phyloP scores from a whole-genome alignment of 2,888 invertebrate species.

The Nudaria mundana region DNA sequence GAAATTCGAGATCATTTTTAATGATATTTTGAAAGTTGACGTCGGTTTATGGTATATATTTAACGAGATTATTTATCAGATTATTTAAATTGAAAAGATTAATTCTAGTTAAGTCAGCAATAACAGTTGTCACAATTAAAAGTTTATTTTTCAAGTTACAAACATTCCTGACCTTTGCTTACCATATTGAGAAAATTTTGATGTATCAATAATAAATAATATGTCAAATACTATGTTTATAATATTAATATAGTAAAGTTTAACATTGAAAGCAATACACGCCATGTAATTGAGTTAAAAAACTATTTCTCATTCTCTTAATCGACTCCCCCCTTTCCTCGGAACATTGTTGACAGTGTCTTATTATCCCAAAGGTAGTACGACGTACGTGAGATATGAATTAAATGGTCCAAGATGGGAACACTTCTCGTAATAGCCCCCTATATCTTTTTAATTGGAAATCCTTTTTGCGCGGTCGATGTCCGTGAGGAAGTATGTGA shows the following conservation, averaged over 20 bases:
- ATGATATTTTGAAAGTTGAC: conserved; percentile 47
- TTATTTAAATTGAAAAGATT: conserved; percentile 30
- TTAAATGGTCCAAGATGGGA: conserved; percentile 61
- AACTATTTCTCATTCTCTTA: too few species aligned
- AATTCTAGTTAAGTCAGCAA: conserved; percentile 12
- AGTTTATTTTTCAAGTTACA: conserved; percentile 22
- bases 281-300: too few species aligned
- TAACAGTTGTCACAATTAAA: conserved; percentile 23
- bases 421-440: conserved; percentile 57
- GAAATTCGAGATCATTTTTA: conserved; percentile 39
- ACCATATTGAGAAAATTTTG: too few species aligned
- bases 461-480: conserved; percentile 57
- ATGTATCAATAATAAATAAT: too few species aligned
- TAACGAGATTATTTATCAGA: conserved; percentile 36
- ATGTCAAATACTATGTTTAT: too few species aligned
- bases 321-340: conserved; percentile 14
- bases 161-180: background rate
- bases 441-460: conserved; percentile 75
- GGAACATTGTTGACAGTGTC: conserved; percentile 29
- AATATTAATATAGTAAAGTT: too few species aligned
- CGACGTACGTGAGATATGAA: conserved; percentile 72
- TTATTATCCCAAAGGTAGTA: conserved; percentile 47
- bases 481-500: conserved; percentile 54
- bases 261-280: too few species aligned
- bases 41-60: conserved; percentile 44